Percentiles rank a stretch among this genome's conserved stretches.
phyloP scores from a whole-genome alignment of 2,113 vertebrate genomes.

The Pangasianodon gigas region DNA sequence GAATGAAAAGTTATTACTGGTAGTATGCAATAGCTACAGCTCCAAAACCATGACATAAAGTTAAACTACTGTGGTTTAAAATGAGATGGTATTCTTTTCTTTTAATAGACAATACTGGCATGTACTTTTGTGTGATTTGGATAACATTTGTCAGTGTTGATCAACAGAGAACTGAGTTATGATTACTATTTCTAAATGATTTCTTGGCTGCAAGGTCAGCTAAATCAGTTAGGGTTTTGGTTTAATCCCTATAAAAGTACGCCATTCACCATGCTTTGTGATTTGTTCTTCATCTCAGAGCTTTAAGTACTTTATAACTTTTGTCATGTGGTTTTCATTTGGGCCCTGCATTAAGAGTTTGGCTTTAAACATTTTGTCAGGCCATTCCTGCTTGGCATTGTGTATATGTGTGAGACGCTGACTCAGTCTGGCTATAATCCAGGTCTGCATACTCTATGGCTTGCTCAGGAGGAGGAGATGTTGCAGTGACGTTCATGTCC shows the following conservation, averaged over 20 bases:
- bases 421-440: conserved; percentile 34
- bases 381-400: neutral
- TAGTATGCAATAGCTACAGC: neutral
- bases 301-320: neutral
- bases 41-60: neutral
- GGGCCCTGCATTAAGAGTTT: neutral
- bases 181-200: neutral
- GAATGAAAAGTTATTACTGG: neutral
- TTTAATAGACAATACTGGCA: neutral
- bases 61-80: neutral
- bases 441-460: conserved; percentile 30
- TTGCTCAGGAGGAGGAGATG: conserved; percentile 41
- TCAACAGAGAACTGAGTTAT: neutral
- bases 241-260: neutral
- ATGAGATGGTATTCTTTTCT: neutral
- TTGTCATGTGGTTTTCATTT: neutral
- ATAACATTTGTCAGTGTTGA: neutral
- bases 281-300: neutral
- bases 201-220: neutral
- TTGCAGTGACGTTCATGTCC: conserved; percentile 38
- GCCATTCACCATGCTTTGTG: neutral
- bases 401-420: neutral
- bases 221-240: neutral
- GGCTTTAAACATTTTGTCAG: neutral
- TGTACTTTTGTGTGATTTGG: neutral